Evolutionary conservation across 2,888 invertebrate genomes (phyloP).

Genomic region (Troglohyphantes excavatus): DNA sequence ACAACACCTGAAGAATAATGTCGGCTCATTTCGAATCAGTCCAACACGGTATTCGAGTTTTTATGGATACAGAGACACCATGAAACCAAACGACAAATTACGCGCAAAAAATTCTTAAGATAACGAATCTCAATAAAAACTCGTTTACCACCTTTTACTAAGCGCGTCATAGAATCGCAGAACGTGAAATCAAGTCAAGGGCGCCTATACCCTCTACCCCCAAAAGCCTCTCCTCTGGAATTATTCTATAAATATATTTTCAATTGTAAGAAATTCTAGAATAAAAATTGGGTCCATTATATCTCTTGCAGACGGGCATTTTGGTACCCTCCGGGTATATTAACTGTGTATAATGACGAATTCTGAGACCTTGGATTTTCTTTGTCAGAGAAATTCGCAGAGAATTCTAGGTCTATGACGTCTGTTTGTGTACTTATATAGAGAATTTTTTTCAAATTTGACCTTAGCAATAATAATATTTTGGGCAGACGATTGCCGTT

Average conservation of each 20-base stretch:
- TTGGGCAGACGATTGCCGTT: background rate
- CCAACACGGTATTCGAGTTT: too few relatives aligned
- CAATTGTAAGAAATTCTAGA: background rate
- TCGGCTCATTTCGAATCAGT: too few relatives aligned
- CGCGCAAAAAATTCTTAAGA: too few relatives aligned
- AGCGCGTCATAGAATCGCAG: background rate
- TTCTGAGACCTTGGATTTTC: background rate
- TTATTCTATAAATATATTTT: slow-evolving; percentile 4
- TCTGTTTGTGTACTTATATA: background rate
- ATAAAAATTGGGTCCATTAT: background rate
- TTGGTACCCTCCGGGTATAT: background rate
- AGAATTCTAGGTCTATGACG: background rate
- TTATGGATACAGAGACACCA: too few relatives aligned
- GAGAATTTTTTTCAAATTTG: background rate
- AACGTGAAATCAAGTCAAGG: background rate
- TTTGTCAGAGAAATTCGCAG: background rate
- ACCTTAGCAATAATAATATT: background rate
- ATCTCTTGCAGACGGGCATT: too few relatives aligned
- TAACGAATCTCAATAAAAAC: too few relatives aligned
- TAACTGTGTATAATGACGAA: background rate
- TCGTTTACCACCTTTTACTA: too few relatives aligned
- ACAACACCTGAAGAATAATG: too few relatives aligned
- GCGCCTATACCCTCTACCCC: background rate
- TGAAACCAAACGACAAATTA: too few relatives aligned
- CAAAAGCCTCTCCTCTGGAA: background rate